Conservation (phyloP, 2,888 invertebrate genomes). For the Ypsolopha sequella region DNA sequence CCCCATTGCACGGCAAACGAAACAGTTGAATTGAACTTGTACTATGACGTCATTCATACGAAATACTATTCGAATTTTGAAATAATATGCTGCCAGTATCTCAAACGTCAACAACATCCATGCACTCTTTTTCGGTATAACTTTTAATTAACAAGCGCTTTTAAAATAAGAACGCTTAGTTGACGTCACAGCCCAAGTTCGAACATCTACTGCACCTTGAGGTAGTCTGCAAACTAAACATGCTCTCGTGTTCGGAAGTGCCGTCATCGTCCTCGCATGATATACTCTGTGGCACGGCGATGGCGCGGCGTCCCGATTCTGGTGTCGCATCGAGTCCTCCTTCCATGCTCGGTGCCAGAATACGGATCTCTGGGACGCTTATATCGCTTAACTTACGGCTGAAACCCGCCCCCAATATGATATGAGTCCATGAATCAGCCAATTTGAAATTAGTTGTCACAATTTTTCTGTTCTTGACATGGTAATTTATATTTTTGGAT, state of each 20-base stretch:
- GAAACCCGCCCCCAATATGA: slow-evolving; percentile 24
- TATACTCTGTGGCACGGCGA: slow-evolving; percentile 12
- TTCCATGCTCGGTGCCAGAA: slow-evolving; percentile 86
- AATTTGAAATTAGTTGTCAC: too few relatives aligned
- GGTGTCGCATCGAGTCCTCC: slow-evolving; percentile 77
- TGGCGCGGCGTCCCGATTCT: slow-evolving; percentile 19
- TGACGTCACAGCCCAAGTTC: slow-evolving; percentile 23
- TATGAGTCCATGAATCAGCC: too few relatives aligned
- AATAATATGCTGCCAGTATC: too few relatives aligned
- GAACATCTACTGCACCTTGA: slow-evolving; percentile 38
- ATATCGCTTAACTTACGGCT: slow-evolving; percentile 80
- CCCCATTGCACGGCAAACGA: slow-evolving; percentile 28
- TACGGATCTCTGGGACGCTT: slow-evolving; percentile 85
- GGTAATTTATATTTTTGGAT: too few relatives aligned
- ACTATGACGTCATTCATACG: too few relatives aligned
- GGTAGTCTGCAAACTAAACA: slow-evolving; percentile 59
- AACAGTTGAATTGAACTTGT: too few relatives aligned
- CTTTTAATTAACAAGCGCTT: too few relatives aligned
- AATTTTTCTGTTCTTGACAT: too few relatives aligned
- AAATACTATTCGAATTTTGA: too few relatives aligned
- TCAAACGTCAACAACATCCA: too few relatives aligned
- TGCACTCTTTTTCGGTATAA: too few relatives aligned
- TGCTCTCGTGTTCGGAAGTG: slow-evolving; percentile 66
- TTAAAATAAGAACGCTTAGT: slow-evolving; percentile 10
- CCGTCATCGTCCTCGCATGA: slow-evolving; percentile 29